phyloP scores from a whole-genome alignment of 2,888 invertebrate genomes.

The Zaprionus bogoriensis region DNA sequence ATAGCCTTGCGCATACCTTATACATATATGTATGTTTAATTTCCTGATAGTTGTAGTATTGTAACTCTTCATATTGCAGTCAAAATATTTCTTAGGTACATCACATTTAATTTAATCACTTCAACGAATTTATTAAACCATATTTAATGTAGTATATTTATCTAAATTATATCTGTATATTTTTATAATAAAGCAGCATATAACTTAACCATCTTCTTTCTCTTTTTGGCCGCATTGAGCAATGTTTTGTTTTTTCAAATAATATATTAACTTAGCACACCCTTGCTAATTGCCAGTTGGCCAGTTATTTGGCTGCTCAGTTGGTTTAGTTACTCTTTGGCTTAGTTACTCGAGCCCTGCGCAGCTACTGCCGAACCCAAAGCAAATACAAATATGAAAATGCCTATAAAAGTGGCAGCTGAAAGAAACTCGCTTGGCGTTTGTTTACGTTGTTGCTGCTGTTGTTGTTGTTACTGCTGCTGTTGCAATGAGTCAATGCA shows the following conservation, averaged over 20 bases:
- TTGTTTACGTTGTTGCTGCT: conserved; percentile 27
- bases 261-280: conserved; percentile 23
- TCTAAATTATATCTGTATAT: no score
- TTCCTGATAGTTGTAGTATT: no score
- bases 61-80: no score
- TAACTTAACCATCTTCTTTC: no score
- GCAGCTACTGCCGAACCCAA: conserved; percentile 29
- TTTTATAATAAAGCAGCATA: no score
- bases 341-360: neutral
- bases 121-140: no score
- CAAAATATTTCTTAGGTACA: no score
- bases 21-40: no score
- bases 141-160: no score
- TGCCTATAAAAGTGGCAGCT: conserved; percentile 24
- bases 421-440: conserved; percentile 31
- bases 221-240: neutral
- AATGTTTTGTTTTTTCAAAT: neutral
- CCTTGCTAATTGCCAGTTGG: conserved; percentile 27
- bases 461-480: conserved; percentile 17
- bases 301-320: conserved; percentile 1
- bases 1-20: no score
- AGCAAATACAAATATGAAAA: conserved; percentile 42
- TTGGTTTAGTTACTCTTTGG: conserved; percentile 17
- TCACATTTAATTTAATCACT: no score
- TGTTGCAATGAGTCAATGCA: conserved; percentile 54